Base-by-base conservation (phyloP, 2,888 invertebrate species). In the Leucophenga maculata region DNA sequence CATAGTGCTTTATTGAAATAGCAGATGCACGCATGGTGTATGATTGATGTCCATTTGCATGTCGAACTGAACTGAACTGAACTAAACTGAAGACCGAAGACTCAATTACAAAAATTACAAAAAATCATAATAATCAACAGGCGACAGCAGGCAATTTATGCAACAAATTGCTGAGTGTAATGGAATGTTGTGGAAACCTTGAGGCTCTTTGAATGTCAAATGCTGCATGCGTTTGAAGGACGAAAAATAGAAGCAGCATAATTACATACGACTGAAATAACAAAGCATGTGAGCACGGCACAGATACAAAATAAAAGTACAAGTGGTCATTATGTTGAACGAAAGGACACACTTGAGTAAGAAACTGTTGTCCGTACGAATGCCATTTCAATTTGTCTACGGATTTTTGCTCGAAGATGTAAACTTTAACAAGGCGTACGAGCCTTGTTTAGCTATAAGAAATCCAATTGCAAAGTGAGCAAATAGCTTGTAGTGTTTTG, bases 281-380 rank as follows among this genome's bases (percentile, higher is more conserved):
- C n/a, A 54, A 11, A 4, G 18, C 14, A 6, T n/a, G 14, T 48
- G 16, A 11, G 18, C 39, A 16, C 55, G 44, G 18, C 59, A 67
- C 71, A 75, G 74, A 77, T 76, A 39, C 81, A 78, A 82, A 83
- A 77, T 79, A 78, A 73, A 84, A 80, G 77, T 82, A 80, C 85
- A 81, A 84, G 82, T 84, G 84, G 69, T 82, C 79, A 76, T 70
- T 73, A 39, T 11, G 39, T 11, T 39, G 32, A 39, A 3, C 26
- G 26, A 39, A 39, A 8, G 39, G 8, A 39, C 39, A 39, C 8
- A 39, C 39, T 39, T 26, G 26, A 26, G 26, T 26, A 39, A 39
- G 39, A 39, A 8, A 11, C 3, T 11, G 8, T 8, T 8, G 8
- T 6, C 6, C 3, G 11, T 8, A 39, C 3, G 39, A 11, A 3